These are phyloP conservation scores for Bombus haemorrhoidalis DNA, from an alignment of 1,140 invertebrate species.

Conservation along the genomic window DNA sequence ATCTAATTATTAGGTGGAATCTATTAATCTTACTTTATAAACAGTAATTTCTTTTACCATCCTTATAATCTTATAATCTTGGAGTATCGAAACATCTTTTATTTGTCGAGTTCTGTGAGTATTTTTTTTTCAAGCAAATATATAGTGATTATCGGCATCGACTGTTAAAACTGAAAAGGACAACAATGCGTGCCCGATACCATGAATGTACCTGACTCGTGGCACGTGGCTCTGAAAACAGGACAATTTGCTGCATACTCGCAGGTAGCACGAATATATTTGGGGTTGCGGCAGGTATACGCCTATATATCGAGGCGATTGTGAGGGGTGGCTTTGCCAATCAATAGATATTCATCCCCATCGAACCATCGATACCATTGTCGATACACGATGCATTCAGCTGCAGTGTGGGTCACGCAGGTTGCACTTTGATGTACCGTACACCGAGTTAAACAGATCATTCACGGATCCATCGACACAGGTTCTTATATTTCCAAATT, in stretches of 20 bases:
- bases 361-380: constrained; percentile 73
- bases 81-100: neutral
- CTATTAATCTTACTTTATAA: neutral
- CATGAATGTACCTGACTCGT: constrained; percentile 72
- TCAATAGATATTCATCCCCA: constrained; percentile 82
- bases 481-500: neutral
- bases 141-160: constrained; percentile 9
- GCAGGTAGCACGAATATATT: constrained; percentile 72
- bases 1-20: neutral
- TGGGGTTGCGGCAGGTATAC: constrained; percentile 74
- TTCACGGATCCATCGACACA: constrained; percentile 19
- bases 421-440: constrained; percentile 69
- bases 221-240: constrained; percentile 76
- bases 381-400: constrained; percentile 77
- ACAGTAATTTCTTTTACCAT: too few relatives aligned
- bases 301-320: constrained; percentile 67
- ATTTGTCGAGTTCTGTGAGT: neutral
- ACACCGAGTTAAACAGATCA: constrained; percentile 40
- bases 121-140: neutral
- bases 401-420: constrained; percentile 73
- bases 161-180: constrained; percentile 22
- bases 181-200: constrained; percentile 52
- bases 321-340: constrained; percentile 74
- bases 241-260: constrained; percentile 74
- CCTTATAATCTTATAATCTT: neutral